Base-by-base conservation (phyloP, 2,888 invertebrate species). In the Hecatera dysodea region DNA sequence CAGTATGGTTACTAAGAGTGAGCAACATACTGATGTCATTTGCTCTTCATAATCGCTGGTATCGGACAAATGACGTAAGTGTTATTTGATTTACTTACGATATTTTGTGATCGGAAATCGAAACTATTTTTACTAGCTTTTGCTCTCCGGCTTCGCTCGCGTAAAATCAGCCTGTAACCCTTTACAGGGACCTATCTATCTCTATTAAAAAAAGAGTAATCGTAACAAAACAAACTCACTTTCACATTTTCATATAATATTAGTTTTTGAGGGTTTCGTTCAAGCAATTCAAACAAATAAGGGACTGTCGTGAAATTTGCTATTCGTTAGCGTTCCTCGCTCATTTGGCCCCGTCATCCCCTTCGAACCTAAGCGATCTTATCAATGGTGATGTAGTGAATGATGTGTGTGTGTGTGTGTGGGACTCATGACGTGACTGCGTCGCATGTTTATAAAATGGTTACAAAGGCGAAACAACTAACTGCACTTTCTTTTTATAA, bases 1-100 rank as follows among this genome's bases (percentile, higher is more conserved):
- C 91, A 91, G 93, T 93, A 92, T 86, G 75, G 84, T 88, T 90
- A 92, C 90, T 91, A 91, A 89, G 89, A 85, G 82, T 84, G 88
- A 91, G 86, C 84, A 86, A 87, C 83, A 87, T 83, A 72, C 68
- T 79, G 76, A 75, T 67, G 80, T 73, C 83, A 82, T 71, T 83
- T 66, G 53, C 79, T 83, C 79, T 84, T 81, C 80, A 84, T 86
- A 81, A 87, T 87, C 82, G 76, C 56, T 65, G 72, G 24, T 42
- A 48, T 80, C 24, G 36, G 19, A 12, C 24, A 29, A 22, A 42
- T 62, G 57, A 46, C 12, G 52, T 59, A 22, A 56, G 9, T 36
- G n/a, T 24, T 5, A 12, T 24, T 24, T 2, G 5, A 36, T 9
- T 0, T 24, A 50, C 7, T 27, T 50, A 5, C 27, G 48, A n/a